Conservation (phyloP, 2,113 vertebrate genomes). For the Dipodomys spectabilis region DNA sequence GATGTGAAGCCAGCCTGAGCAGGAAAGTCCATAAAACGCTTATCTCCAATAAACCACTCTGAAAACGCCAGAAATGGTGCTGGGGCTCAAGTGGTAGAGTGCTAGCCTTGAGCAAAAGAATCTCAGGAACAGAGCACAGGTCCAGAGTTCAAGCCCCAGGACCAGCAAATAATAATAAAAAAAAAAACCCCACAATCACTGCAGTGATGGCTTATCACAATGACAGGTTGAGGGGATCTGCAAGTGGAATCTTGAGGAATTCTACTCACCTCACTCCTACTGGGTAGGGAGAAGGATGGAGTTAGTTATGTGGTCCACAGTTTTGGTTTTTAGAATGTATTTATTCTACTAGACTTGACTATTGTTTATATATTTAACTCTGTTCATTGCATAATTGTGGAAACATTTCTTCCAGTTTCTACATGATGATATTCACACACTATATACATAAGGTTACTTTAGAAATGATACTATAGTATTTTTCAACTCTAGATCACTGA, state of each 20-base stretch:
- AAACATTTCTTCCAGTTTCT: background rate
- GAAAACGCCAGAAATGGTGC: too few species aligned
- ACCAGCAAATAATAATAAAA: too few species aligned
- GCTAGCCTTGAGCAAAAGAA: too few species aligned
- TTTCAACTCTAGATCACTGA: conserved; percentile 42
- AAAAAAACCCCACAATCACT: background rate
- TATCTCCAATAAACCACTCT: too few species aligned
- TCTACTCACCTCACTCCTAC: conserved; percentile 22
- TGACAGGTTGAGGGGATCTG: background rate
- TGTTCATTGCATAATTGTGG: background rate
- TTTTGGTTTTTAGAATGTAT: conserved; percentile 38
- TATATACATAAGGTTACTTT: conserved; percentile 44
- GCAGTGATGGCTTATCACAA: background rate
- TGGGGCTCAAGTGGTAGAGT: too few species aligned
- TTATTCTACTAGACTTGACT: conserved; percentile 32
- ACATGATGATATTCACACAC: conserved; percentile 16
- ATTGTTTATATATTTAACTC: conserved; percentile 39
- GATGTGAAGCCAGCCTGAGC: too few species aligned
- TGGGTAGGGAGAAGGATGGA: background rate
- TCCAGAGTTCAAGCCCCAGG: too few species aligned
- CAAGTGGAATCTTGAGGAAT: background rate
- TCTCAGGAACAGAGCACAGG: too few species aligned
- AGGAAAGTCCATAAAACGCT: too few species aligned
- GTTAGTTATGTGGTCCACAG: conserved; percentile 17
- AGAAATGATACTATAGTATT: conserved; percentile 47